These are phyloP conservation scores for Rhinolophus ferrumequinum DNA, from an alignment of 2,113 vertebrate genomes.

Conservation along the genomic window DNA sequence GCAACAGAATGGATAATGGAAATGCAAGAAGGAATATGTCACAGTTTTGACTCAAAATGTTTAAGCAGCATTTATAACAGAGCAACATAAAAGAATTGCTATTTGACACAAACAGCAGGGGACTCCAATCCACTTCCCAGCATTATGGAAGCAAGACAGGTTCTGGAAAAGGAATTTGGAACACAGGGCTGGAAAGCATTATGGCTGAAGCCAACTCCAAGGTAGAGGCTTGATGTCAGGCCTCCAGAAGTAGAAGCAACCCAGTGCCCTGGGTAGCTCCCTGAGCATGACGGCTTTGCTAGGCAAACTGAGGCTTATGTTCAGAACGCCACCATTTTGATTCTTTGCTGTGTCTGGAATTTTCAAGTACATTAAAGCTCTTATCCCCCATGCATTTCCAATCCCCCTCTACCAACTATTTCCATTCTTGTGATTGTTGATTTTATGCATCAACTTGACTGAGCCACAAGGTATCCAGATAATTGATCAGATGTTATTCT, in stretches of 20 bases:
- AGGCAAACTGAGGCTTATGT: background rate
- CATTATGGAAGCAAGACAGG: background rate
- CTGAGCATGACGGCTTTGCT: background rate
- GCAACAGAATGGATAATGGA: slow-evolving; percentile 53
- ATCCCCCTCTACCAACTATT: background rate
- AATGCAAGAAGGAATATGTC: slow-evolving; percentile 46
- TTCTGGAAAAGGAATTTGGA: background rate
- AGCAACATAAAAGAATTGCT: slow-evolving; percentile 47
- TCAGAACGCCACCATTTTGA: background rate
- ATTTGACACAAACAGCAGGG: slow-evolving; percentile 56
- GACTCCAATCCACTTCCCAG: background rate
- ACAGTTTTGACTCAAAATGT: slow-evolving; percentile 68
- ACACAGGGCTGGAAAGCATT: background rate
- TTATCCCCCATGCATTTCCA: background rate
- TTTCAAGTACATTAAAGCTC: background rate
- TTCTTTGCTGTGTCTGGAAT: background rate
- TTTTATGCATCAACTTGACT: background rate
- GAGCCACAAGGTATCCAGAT: background rate
- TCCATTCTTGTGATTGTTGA: background rate
- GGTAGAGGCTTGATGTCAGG: background rate
- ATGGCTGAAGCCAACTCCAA: background rate
- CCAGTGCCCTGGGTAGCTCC: slow-evolving; percentile 1
- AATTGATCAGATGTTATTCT: background rate
- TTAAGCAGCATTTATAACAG: slow-evolving; percentile 51
- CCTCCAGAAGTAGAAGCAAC: background rate